These are phyloP conservation scores for Orycteropus afer DNA, from an alignment of 2,113 vertebrate species.

Conservation along the genomic window DNA sequence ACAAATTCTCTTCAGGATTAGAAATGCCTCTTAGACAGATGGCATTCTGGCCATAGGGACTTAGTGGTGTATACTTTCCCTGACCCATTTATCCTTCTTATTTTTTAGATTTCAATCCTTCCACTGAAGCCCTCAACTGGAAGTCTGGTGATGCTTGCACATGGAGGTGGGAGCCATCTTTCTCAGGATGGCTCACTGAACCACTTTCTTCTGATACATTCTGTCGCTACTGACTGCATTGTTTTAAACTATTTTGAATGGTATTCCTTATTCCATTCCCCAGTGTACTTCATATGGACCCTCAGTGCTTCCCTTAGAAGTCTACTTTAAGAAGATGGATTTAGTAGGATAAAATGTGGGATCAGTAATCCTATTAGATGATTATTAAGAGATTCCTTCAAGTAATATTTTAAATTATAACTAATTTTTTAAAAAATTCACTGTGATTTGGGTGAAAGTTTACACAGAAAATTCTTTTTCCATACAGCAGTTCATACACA, in stretches of 20 bases:
- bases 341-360: not conserved
- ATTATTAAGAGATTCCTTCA: not conserved
- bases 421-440: too few relatives aligned
- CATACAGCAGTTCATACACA: too few relatives aligned
- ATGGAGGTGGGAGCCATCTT: not conserved
- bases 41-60: not conserved
- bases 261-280: too few relatives aligned
- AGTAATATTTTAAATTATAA: not conserved
- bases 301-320: too few relatives aligned
- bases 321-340: not conserved
- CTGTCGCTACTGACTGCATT: too few relatives aligned
- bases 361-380: not conserved
- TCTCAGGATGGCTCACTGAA: too few relatives aligned
- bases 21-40: not conserved
- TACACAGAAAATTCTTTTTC: too few relatives aligned
- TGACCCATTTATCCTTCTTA: not conserved
- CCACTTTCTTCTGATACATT: too few relatives aligned
- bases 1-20: not conserved
- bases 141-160: not conserved
- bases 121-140: not conserved
- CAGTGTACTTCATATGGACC: too few relatives aligned
- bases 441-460: too few relatives aligned
- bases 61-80: not conserved
- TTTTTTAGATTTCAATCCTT: not conserved
- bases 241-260: too few relatives aligned